Evolutionary conservation across 1,140 invertebrate genomes (phyloP).

Genomic region (Wasmannia auropunctata): DNA sequence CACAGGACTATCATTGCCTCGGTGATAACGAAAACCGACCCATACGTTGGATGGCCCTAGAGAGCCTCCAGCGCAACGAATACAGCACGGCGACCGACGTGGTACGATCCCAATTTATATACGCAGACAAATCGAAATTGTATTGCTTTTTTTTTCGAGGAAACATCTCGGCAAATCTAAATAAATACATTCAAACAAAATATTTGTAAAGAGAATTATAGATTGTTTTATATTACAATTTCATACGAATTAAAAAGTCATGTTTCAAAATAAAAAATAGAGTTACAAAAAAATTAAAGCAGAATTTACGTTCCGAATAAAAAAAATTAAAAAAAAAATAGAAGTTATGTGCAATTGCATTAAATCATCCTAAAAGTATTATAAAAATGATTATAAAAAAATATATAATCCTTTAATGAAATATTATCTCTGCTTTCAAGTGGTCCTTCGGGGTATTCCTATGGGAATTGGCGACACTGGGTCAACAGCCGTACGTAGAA

Average conservation of each 20-base stretch:
- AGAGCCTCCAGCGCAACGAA: constrained; percentile 92
- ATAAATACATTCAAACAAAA: constrained; percentile 3
- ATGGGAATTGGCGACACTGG: constrained; percentile 97
- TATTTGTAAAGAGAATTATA: not conserved
- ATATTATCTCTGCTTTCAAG: constrained; percentile 83
- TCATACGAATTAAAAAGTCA: not conserved
- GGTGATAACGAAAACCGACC: constrained; percentile 98
- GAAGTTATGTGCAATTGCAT: not conserved
- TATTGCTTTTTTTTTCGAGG: not conserved
- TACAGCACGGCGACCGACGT: constrained; percentile 94
- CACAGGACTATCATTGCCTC: constrained; percentile 97
- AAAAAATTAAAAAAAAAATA: constrained; percentile 2
- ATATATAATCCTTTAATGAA: not conserved
- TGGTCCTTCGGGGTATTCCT: constrained; percentile 97
- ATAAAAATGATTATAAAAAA: not conserved
- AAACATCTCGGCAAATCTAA: not conserved
- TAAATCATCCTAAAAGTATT: not conserved
- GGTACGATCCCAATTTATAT: constrained; percentile 85
- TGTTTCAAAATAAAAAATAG: not conserved
- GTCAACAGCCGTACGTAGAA: constrained; percentile 94
- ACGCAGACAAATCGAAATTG: not conserved
- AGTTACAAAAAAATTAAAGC: not conserved
- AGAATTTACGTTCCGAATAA: not conserved
- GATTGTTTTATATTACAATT: not conserved
- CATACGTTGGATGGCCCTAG: constrained; percentile 98